phyloP scores from a whole-genome alignment of 2,888 invertebrate genomes.

The Diplolepis rosae region DNA sequence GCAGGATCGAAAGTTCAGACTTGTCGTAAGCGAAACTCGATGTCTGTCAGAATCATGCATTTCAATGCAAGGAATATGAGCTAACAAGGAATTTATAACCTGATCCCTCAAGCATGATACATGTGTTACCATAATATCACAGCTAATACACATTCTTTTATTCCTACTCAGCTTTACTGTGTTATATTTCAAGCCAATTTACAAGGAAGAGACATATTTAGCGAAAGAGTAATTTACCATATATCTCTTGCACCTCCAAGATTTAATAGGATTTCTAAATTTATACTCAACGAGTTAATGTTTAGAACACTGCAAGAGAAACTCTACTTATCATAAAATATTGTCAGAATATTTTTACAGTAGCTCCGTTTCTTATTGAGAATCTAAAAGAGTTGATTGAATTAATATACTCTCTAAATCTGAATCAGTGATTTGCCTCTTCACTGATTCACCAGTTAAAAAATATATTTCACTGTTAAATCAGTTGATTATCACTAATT shows the following conservation, averaged over 20 bases:
- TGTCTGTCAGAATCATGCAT: constrained; percentile 24
- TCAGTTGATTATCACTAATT: too few relatives aligned
- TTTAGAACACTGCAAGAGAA: background rate
- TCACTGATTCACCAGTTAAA: too few relatives aligned
- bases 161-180: constrained; percentile 27
- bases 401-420: too few relatives aligned
- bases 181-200: constrained; percentile 27
- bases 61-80: constrained; percentile 27
- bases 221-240: constrained; percentile 26
- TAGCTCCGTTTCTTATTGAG: background rate
- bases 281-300: constrained; percentile 12
- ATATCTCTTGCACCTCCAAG: constrained; percentile 18
- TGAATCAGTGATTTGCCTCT: too few relatives aligned
- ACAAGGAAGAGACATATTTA: constrained; percentile 24
- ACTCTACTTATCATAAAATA: background rate
- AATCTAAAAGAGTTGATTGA: background rate
- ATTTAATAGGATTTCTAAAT: constrained; percentile 15
- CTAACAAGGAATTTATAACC: constrained; percentile 31
- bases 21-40: constrained; percentile 24
- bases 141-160: constrained; percentile 24
- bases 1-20: constrained; percentile 27
- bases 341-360: background rate
- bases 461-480: too few relatives aligned
- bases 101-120: constrained; percentile 28
- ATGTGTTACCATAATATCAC: constrained; percentile 30